Evolutionary conservation across 2,797 vertebrate species (phyloP).

Genomic region (Cheirogaleus major): DNA sequence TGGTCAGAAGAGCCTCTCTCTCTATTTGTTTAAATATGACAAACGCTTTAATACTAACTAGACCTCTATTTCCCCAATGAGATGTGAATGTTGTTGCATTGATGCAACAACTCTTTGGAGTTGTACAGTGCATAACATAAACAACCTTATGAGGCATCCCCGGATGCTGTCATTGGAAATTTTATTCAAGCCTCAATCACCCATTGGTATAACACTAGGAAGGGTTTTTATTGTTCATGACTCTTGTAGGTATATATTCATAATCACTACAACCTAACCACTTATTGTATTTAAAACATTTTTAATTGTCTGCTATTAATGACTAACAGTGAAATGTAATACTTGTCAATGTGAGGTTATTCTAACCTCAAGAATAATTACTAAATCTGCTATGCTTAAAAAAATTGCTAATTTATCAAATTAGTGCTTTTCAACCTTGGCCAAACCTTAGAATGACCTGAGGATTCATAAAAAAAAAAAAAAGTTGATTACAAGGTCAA

Average conservation of each 20-base stretch:
- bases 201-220: not conserved
- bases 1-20: not conserved
- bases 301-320: not conserved
- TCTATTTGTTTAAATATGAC: not conserved
- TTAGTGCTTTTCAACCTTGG: not conserved
- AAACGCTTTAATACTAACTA: not conserved
- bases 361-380: constrained; percentile 28
- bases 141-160: not conserved
- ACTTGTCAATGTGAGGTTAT: not conserved
- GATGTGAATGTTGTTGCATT: not conserved
- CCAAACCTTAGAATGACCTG: not conserved
- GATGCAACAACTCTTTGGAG: not conserved
- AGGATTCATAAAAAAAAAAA: not conserved
- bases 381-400: not conserved
- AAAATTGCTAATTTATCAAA: not conserved
- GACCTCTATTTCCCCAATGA: not conserved
- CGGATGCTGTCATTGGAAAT: not conserved
- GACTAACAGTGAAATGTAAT: not conserved
- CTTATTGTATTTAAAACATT: not conserved
- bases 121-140: not conserved
- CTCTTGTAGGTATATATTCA: not conserved
- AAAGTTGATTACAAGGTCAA: not conserved
- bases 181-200: not conserved
- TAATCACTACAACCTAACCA: not conserved
- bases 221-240: not conserved